Percentiles rank a stretch among this genome's conserved stretches.
Evolutionary conservation across 2,888 invertebrate genomes (phyloP).

Genomic region (Oscheius sp.): DNA sequence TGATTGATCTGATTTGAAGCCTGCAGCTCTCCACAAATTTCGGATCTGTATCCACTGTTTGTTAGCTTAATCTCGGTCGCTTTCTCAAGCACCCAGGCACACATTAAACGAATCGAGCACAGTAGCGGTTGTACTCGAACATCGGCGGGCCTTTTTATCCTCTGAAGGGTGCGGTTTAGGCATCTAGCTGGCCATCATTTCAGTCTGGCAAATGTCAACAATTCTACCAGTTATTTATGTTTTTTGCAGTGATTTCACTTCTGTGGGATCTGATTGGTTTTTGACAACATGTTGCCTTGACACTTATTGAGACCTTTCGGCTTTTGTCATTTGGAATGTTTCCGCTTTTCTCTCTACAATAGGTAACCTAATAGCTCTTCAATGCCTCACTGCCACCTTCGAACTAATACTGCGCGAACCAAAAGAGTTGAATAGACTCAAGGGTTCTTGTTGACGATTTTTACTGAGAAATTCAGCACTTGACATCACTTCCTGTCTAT

Average conservation of each 20-base stretch:
- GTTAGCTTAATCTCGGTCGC: slow-evolving; percentile 27
- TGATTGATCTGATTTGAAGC: slow-evolving; percentile 3
- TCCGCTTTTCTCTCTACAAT: neutral
- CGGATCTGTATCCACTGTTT: slow-evolving; percentile 30
- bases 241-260: too few relatives aligned
- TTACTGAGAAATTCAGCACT: too few relatives aligned
- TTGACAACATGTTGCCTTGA: too few relatives aligned
- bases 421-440: too few relatives aligned
- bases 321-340: neutral
- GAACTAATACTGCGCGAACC: too few relatives aligned
- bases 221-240: neutral
- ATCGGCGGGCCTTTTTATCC: slow-evolving; percentile 16
- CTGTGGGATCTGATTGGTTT: too few relatives aligned
- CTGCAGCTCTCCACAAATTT: neutral
- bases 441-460: too few relatives aligned
- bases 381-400: too few relatives aligned
- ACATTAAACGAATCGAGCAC: slow-evolving; percentile 30
- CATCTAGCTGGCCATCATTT: neutral
- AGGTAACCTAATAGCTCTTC: neutral
- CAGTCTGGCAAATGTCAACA: neutral
- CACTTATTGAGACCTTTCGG: too few relatives aligned
- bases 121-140: slow-evolving; percentile 16
- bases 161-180: neutral
- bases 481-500: too few relatives aligned
- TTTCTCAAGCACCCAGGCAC: slow-evolving; percentile 29